phyloP scores from a whole-genome alignment of 2,113 vertebrate genomes.

The Austrofundulus limnaeus region DNA sequence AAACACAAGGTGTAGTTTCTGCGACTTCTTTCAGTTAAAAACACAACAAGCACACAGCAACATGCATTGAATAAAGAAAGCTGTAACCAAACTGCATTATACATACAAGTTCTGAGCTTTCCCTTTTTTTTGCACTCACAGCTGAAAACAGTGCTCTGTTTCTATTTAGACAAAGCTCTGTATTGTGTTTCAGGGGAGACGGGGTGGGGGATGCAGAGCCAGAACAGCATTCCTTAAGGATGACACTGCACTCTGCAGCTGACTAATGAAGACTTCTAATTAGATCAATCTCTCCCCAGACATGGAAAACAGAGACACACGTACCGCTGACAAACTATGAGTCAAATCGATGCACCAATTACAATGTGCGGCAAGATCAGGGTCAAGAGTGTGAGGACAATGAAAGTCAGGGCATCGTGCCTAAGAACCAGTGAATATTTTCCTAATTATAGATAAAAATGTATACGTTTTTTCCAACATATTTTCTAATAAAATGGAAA shows the following conservation, averaged over 20 bases:
- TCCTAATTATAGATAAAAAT: no score
- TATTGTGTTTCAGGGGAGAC: conserved; percentile 48
- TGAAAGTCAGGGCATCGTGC: conserved; percentile 60
- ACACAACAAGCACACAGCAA: conserved; percentile 9
- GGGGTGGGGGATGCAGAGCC: conserved; percentile 14
- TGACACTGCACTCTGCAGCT: conserved; percentile 68
- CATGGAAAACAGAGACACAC: conserved; percentile 59
- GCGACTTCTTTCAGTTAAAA: background rate
- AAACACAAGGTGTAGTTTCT: background rate
- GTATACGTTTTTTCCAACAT: no score
- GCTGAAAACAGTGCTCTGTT: conserved; percentile 55
- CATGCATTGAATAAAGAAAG: background rate
- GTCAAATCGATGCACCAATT: conserved; percentile 67
- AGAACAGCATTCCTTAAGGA: conserved; percentile 67
- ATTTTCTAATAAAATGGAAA: no score
- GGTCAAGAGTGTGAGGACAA: conserved; percentile 62
- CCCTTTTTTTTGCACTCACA: conserved; percentile 10
- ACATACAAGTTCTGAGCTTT: background rate
- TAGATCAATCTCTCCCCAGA: conserved; percentile 69
- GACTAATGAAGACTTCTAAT: conserved; percentile 75
- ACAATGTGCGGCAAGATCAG: conserved; percentile 42
- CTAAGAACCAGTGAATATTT: no score
- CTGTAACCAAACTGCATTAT: background rate
- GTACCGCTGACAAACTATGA: conserved; percentile 53
- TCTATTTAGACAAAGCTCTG: conserved; percentile 59